Base-by-base conservation (phyloP, 2,888 invertebrate species). In the Anodontia alba region DNA sequence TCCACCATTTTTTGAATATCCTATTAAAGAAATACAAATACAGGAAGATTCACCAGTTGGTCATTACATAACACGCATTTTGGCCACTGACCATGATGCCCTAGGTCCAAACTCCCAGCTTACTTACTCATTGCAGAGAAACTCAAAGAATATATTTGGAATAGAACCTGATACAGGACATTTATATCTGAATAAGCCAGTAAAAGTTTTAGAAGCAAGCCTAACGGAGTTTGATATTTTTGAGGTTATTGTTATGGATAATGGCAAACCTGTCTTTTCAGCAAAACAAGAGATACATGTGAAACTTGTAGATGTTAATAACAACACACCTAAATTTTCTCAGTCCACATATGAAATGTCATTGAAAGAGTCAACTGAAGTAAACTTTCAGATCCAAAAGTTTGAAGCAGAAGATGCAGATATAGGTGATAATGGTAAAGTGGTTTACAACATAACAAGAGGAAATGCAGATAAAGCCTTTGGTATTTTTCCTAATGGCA, bases 401-500 rank as follows among this genome's bases (percentile, higher is more conserved):
- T 81, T 93, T 12, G 83, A 83, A 20, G 94, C 94, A 17, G 84
- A 83, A 20, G 94, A 94, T 86, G 81, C 67, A 8, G 94, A 94
- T 79, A 57, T 71, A 36, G 94, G 93, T 1, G 62, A 78, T 38
- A 93, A 94, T 84, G 92, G 91, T 31, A 74, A 89, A 33, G 84
- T 94, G 7, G 78, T 80, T 1, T 94, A 92, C 94, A 96, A 96
- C 67, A 98, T 99, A 71, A 96, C 96, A 0, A 97, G 97, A 93
- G 98, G 99, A 0, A 98, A 99, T 93, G 95, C 95, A 8, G 97
- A 98, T 91, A 96, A 96, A 66, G 97, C 97, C 93, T 99, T 99
- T 95, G 98, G 98, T 0, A 96, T 99, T 54, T 99, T 99, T 93
- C 99, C 99, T 0, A 98, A 99, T 95, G 99, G 99, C 0, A 97